A percentile compares a stretch with the other conserved stretches of the same genome.
These are phyloP conservation scores for Heliconius erato DNA, from an alignment of 2,888 invertebrate genomes.

Conservation along the genomic window DNA sequence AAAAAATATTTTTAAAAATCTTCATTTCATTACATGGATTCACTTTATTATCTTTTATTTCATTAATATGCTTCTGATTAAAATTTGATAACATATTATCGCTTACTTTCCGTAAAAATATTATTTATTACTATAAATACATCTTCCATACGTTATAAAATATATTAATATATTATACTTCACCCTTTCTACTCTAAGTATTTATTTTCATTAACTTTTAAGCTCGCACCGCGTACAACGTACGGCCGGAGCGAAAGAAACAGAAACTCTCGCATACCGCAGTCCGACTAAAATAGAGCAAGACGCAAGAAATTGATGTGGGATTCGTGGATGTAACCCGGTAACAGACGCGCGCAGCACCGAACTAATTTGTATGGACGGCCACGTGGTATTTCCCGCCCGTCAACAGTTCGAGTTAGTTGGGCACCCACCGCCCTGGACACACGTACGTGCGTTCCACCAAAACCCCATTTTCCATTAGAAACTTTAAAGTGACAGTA, in stretches of 20 bases:
- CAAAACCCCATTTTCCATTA: slow-evolving; percentile 33
- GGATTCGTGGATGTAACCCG: slow-evolving; percentile 56
- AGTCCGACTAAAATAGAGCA: slow-evolving; percentile 47
- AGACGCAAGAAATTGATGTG: slow-evolving; percentile 46
- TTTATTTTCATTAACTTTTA: background rate
- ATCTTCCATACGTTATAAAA: background rate
- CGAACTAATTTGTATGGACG: slow-evolving; percentile 42
- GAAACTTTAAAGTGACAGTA: slow-evolving; percentile 56
- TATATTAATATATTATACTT: background rate
- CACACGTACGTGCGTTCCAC: slow-evolving; percentile 50
- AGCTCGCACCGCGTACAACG: background rate
- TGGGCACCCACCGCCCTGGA: slow-evolving; percentile 52
- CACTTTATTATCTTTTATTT: no score
- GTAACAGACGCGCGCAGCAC: slow-evolving; percentile 69
- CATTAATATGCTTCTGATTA: no score
- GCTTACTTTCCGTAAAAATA: no score
- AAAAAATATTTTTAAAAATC: no score
- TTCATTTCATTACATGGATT: no score
- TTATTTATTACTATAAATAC: no score
- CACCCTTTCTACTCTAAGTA: background rate
- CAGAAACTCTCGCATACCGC: slow-evolving; percentile 34
- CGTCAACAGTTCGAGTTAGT: slow-evolving; percentile 51
- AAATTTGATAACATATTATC: no score
- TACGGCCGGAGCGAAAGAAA: slow-evolving; percentile 40
- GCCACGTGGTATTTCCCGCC: slow-evolving; percentile 57